Base-by-base conservation (phyloP, 2,797 vertebrate species). In the Cuculus canorus region DNA sequence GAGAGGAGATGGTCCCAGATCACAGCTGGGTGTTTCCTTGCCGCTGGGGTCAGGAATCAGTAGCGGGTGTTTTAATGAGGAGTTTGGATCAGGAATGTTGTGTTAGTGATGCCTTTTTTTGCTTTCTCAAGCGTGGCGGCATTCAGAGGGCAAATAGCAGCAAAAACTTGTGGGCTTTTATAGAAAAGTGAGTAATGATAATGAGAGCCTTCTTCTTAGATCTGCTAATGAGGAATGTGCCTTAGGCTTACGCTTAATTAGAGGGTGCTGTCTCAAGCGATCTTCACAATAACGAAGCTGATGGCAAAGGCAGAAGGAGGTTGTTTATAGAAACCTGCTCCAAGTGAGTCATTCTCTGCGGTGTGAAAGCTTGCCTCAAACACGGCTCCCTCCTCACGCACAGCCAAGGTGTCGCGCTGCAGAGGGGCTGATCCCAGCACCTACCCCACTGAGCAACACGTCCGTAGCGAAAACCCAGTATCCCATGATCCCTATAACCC, bases 261-360 rank as follows among this genome's bases (percentile, higher is more conserved):
- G 70, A 30, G 53, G 53, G 24, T 77, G 73, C 83, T 53, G 69
- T 72, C 73, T 83, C 59, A 16, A 65, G 87, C 54, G 41, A 16
- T 48, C 64, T 68, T 63, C 60, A 57, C 75, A 37, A 76, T 53
- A 52, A 77, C 1, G 23, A 82, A 84, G 90, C 79, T 87, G 82
- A 61, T 88, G 83, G 83, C 32, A n/a, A 72, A 72, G 87, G 87
- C 80, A 6, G 79, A 83, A 72, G 90, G 83, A 92, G 83, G 93
- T 68, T 92, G 69, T 88, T 94, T 88, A 92, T 90, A 90, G 93
- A 59, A 90, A 81, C 83, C 87, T 47, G 75, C 86, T 90, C 64
- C 59, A 7, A 27, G 81, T 92, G 87, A 95, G 48, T 95, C 91
- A 95, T 53, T 19, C 87, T 59, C 53, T 3, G 2, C 41, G 7